These are phyloP conservation scores for Amiota communis DNA, from an alignment of 2,888 invertebrate genomes.

Conservation along the genomic window DNA sequence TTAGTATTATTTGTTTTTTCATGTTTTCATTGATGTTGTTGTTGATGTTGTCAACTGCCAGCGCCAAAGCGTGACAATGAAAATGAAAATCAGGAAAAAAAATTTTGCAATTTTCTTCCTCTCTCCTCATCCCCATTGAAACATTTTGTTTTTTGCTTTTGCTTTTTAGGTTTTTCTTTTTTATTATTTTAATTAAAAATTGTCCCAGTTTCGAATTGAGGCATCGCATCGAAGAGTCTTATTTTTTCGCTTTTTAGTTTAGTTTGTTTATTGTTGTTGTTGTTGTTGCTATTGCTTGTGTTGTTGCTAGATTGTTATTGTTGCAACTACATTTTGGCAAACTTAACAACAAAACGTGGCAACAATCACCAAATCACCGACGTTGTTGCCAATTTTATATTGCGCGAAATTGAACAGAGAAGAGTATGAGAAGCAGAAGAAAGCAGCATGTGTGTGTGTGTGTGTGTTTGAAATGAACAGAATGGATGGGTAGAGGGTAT, in stretches of 20 bases:
- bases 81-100: constrained; percentile 15
- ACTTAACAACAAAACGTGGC: too few relatives aligned
- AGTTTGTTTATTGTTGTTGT: too few relatives aligned
- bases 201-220: constrained; percentile 46
- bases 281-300: too few relatives aligned
- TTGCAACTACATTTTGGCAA: too few relatives aligned
- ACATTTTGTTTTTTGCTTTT: not conserved
- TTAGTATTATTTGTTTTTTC: not conserved
- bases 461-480: too few relatives aligned
- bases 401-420: not conserved
- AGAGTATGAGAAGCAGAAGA: not conserved
- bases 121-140: too few relatives aligned
- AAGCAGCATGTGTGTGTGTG: too few relatives aligned
- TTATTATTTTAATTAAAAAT: constrained; percentile 49
- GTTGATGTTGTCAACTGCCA: constrained; percentile 2
- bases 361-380: not conserved
- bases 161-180: not conserved
- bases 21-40: too few relatives aligned
- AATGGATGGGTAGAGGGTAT: too few relatives aligned
- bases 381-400: constrained; percentile 8
- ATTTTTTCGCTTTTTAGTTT: not conserved
- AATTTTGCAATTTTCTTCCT: not conserved
- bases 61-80: not conserved
- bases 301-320: too few relatives aligned
- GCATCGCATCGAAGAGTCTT: constrained; percentile 1